A percentile compares a stretch with the other conserved stretches of the same genome.
Conservation (phyloP, 2,797 vertebrate genomes). For the Brotula barbata region DNA sequence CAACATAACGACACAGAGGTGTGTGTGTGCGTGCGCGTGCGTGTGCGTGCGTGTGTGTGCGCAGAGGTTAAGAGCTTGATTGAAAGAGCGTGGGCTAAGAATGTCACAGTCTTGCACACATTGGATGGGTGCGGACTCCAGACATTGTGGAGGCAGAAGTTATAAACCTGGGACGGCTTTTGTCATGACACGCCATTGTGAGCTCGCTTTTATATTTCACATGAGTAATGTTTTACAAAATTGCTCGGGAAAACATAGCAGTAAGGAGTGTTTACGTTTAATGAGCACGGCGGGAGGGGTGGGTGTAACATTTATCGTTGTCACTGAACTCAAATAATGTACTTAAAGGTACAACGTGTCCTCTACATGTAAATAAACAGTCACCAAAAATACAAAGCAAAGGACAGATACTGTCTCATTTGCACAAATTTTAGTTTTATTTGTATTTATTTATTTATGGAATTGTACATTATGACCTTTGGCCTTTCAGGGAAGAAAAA, state of each 20-base stretch:
- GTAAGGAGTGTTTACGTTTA: conserved; percentile 10
- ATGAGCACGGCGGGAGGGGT: not conserved
- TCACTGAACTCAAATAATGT: no score
- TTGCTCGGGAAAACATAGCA: not conserved
- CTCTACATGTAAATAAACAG: not conserved
- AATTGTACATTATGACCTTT: no score
- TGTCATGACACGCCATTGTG: conserved; percentile 50
- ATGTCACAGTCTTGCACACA: conserved; percentile 65
- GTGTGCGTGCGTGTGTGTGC: conserved; percentile 19
- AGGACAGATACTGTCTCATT: no score
- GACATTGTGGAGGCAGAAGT: conserved; percentile 74
- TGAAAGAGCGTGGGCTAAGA: conserved; percentile 60
- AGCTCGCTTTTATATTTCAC: conserved; percentile 35
- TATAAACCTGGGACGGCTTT: conserved; percentile 62
- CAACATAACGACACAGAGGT: conserved; percentile 34
- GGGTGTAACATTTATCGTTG: not conserved
- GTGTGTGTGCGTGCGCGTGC: conserved; percentile 26
- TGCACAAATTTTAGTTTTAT: no score
- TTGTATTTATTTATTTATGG: no score
- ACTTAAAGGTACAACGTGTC: no score
- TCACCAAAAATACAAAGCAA: not conserved
- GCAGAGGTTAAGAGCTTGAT: conserved; percentile 39
- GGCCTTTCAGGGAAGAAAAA: no score
- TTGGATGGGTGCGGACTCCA: conserved; percentile 69
- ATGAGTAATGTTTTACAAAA: conserved; percentile 52